Base-by-base conservation (phyloP, 2,888 invertebrate species). In the Chouioia cunea region DNA sequence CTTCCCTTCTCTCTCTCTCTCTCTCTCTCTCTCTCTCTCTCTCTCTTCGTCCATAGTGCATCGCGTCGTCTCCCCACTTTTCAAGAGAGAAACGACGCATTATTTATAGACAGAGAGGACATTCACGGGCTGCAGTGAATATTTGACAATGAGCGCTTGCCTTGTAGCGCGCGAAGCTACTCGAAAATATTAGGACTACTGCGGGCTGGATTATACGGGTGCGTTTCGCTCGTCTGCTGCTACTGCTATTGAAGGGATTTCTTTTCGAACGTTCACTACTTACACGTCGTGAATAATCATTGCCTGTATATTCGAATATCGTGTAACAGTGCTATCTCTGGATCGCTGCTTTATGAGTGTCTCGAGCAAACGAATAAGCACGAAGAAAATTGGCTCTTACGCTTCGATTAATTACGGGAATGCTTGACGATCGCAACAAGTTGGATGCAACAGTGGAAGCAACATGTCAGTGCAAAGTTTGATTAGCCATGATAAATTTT, bases 141-240 rank as follows among this genome's bases (percentile, higher is more conserved):
- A 69, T 69, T 69, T 69, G 69, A 64, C 63, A 63, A 68, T 63
- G 68, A n/a, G n/a, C n/a, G n/a, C n/a, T n/a, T n/a, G 67, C 53
- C 54, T 1, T 36, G 12, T 10, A 2, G 27, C 47, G 27, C 46
- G n/a, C n/a, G 53, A n/a, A n/a, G n/a, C 18, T n/a, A 53, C 64
- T 70, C 53, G 58, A 70, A 70, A 70, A 64, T 70, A 70, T 64
- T 70, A 70, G 69, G 69, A 70, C 58, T 64, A 46, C 59, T 47
- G 64, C 53, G 64, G 64, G 69, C 57, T 63, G 69, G 69, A 69
- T 69, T 63, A 63, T 63, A 64, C 64, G 69, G 69, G 63, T 43
- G 69, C 36, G 69, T 52, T 22, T 63, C 20, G 8, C 18, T 16
- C 43, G 43, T 15, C 56, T 10, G 23, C 20, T 27, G 62, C 27